Conservation (phyloP, 2,888 invertebrate species). For the Drosophila paracracens region DNA sequence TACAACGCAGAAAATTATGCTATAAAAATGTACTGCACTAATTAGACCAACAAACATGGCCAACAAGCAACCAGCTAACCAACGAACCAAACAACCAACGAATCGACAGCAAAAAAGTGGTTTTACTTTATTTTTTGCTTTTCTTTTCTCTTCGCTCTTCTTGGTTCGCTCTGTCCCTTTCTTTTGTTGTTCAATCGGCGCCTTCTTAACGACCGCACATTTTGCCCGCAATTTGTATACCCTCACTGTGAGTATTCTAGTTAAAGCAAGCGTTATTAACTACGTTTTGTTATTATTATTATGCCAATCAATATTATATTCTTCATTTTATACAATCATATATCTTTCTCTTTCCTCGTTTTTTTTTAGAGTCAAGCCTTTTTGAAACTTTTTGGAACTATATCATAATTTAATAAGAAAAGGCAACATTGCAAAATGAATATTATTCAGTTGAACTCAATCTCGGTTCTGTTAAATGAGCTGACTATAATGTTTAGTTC, state of each 20-base stretch:
- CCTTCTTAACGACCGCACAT: slow-evolving; percentile 39
- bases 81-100: slow-evolving; percentile 30
- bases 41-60: slow-evolving; percentile 75
- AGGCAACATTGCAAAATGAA: background rate
- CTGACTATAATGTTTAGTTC: background rate
- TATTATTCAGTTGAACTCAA: background rate
- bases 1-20: slow-evolving; percentile 78
- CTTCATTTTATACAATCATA: background rate
- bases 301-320: background rate
- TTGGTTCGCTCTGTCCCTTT: background rate
- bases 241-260: slow-evolving; percentile 1
- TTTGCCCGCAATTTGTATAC: slow-evolving; percentile 27
- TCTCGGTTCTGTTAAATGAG: background rate
- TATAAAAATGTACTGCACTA: slow-evolving; percentile 78
- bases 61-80: slow-evolving; percentile 32
- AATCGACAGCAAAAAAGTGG: slow-evolving; percentile 40
- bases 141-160: background rate
- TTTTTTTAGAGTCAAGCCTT: background rate
- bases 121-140: slow-evolving; percentile 33
- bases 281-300: background rate
- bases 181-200: slow-evolving; percentile 34
- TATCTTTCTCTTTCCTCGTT: background rate
- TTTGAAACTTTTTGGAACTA: background rate
- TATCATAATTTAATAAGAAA: background rate
- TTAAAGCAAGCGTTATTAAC: background rate